Conservation (phyloP, 2,888 invertebrate genomes). For the Ametastegia equiseti region DNA sequence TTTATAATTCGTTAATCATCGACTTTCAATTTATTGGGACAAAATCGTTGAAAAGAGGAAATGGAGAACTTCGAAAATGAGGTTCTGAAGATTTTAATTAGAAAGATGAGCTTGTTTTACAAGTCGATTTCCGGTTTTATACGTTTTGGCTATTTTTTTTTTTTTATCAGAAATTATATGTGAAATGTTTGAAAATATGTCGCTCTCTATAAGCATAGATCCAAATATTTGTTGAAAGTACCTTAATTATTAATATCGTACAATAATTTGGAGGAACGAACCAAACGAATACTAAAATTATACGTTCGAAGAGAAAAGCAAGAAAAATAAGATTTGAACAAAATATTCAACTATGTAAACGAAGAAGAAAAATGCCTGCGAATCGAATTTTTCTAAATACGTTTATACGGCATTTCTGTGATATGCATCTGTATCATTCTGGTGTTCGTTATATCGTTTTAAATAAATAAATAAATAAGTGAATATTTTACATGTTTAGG, state of each 20-base stretch:
- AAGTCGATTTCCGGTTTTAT: slow-evolving; percentile 38
- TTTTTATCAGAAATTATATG: slow-evolving; percentile 32
- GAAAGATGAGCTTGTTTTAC: background rate
- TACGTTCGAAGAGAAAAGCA: background rate
- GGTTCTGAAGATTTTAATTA: background rate
- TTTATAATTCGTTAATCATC: background rate
- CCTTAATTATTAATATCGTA: slow-evolving; percentile 24
- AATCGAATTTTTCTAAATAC: background rate
- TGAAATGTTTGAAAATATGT: slow-evolving; percentile 18
- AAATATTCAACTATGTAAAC: background rate
- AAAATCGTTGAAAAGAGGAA: too few species aligned
- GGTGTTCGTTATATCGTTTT: slow-evolving; percentile 51
- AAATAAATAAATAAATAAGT: background rate
- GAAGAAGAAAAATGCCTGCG: background rate
- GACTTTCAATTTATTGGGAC: background rate
- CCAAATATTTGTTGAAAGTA: slow-evolving; percentile 58
- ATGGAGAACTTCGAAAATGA: background rate
- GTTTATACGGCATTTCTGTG: slow-evolving; percentile 58
- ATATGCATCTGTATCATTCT: slow-evolving; percentile 62
- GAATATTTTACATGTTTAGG: slow-evolving; percentile 50
- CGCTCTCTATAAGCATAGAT: slow-evolving; percentile 54
- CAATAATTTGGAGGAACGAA: background rate
- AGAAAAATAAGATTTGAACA: background rate
- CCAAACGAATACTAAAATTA: background rate
- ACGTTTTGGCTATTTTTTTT: too few species aligned